Evolutionary conservation across 2,888 invertebrate genomes (phyloP), one percentile per base, ranked within the genome.

Genomic region (Calameuta idolon): DNA sequence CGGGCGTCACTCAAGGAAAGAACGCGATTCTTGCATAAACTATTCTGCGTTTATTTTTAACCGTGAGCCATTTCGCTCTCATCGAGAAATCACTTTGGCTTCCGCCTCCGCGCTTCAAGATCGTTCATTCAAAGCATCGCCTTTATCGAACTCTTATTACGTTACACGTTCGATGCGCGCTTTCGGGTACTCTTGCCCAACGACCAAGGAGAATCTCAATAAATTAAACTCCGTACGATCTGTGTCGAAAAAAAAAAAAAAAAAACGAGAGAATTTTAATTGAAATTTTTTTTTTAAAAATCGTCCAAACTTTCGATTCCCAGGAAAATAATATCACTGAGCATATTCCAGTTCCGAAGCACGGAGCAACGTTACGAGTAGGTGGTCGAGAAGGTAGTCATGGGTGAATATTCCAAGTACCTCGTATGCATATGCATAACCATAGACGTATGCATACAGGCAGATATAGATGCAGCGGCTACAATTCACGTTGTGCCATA

Each of bases 1-100:
- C 55, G 55, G 55, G 55, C 23, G 55, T 23, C 55, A 23, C 23
- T 23, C 23, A 23, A 9, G 23, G 55, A 55, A 23, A 23, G 9
- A 55, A 55, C 55, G 9, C 23, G 9, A 9, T 55, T 55, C 23
- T 9, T 1, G 55, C 23, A 23, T 23, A 55, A 23, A 23, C 55
- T 2, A 2, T 3, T 33, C 33, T 33, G 2, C 5, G 80, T 82
- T 83, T 86, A 86, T 85, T 85, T 85, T 84, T 84, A 84, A 79
- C 79, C 81, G 75, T 82, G 84, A 85, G 81, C 81, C 75, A 79
- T 76, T 82, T 76, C 75, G 81, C 79, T 83, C 81, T 77, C 69
- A 30, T 30, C 68, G 12, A 76, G 34, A 55, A 23, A 55, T 55
- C 55, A 9, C 23, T 55, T 9, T 23, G 23, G 55, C 55, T 55